Evolutionary conservation across 2,797 vertebrate species (phyloP).

Genomic region (Lacerta viridis): DNA sequence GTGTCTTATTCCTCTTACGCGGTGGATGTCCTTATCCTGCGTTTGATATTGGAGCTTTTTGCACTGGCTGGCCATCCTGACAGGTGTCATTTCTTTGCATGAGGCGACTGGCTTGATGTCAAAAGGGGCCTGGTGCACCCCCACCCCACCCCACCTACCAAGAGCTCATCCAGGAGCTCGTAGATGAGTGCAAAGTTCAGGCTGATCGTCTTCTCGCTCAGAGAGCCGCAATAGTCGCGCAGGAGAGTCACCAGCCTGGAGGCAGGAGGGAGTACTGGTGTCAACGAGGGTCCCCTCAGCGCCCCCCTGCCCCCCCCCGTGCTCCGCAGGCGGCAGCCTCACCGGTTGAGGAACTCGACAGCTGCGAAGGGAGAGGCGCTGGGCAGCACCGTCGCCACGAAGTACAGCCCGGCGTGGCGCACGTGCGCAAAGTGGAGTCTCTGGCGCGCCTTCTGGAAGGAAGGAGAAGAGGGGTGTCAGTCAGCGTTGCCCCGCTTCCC

Average conservation of each 20-base stretch:
- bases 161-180: conserved; percentile 90
- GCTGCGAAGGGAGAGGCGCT: conserved; percentile 87
- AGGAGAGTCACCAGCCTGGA: conserved; percentile 85
- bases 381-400: conserved; percentile 83
- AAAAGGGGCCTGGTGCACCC: too few relatives aligned
- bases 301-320: accelerated
- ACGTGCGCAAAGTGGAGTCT: conserved; percentile 88
- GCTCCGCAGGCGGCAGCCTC: conserved; percentile 12
- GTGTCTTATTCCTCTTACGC: too few relatives aligned
- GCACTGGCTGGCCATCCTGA: too few relatives aligned
- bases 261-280: background rate
- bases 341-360: conserved; percentile 91
- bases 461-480: background rate
- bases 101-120: too few relatives aligned
- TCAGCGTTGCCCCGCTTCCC: too few relatives aligned
- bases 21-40: too few relatives aligned
- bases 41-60: too few relatives aligned
- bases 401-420: conserved; percentile 89
- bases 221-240: conserved; percentile 89
- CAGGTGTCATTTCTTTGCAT: too few relatives aligned
- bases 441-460: conserved; percentile 80
- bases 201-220: conserved; percentile 87
- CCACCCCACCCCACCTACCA: conserved; percentile 81
- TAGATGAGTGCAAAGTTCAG: conserved; percentile 92
- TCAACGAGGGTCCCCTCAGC: accelerated